Evolutionary conservation across 1,140 invertebrate genomes (phyloP).

Genomic region (Macrocentrus cingulum): DNA sequence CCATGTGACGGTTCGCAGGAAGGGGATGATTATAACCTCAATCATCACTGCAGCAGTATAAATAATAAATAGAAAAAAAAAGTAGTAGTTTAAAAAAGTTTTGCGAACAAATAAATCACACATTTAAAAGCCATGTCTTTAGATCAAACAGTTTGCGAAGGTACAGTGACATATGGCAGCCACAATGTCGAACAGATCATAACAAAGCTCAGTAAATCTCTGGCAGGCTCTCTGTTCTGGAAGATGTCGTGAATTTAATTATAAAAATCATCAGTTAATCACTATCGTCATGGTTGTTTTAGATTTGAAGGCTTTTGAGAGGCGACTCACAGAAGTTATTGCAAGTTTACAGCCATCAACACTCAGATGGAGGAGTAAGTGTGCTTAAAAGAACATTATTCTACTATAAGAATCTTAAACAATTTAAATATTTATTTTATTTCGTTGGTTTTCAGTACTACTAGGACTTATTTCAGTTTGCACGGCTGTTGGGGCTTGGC

Average conservation of each 20-base stretch:
- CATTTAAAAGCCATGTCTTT: constrained; percentile 63
- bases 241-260: constrained; percentile 4
- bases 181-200: constrained; percentile 21
- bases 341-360: constrained; percentile 88
- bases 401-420: too few relatives aligned
- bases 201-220: background rate
- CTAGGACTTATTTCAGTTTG: constrained; percentile 82
- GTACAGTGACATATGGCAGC: constrained; percentile 50
- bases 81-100: too few relatives aligned
- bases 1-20: too few relatives aligned
- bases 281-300: constrained; percentile 54
- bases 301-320: constrained; percentile 97
- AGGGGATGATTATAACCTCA: background rate
- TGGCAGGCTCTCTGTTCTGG: background rate
- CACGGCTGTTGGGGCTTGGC: constrained; percentile 89
- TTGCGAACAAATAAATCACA: too few relatives aligned
- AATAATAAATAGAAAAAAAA: too few relatives aligned
- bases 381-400: too few relatives aligned
- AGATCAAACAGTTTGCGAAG: constrained; percentile 76
- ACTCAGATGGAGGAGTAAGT: constrained; percentile 88
- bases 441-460: constrained; percentile 69
- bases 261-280: constrained; percentile 15
- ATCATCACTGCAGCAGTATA: too few relatives aligned
- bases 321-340: constrained; percentile 94
- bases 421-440: background rate